A percentile compares a stretch with the other conserved stretches of the same genome.
These are phyloP conservation scores for Distichodus sexfasciatus DNA, from an alignment of 2,797 vertebrate species.

Conservation along the genomic window DNA sequence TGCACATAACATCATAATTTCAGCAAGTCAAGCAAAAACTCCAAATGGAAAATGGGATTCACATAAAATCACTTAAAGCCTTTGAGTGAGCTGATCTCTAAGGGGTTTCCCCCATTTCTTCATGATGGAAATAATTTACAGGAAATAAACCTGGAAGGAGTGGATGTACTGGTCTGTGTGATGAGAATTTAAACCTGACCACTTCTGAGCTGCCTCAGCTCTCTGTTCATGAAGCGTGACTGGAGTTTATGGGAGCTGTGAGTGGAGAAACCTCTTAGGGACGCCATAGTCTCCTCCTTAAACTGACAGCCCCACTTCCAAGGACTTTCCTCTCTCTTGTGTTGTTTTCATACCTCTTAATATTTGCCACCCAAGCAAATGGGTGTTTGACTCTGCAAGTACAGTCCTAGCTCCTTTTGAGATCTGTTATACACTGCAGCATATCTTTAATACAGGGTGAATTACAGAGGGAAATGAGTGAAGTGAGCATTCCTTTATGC, in stretches of 20 bases:
- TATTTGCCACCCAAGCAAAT: slow-evolving; percentile 14
- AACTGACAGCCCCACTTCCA: not conserved
- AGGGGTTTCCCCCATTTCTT: slow-evolving; percentile 10
- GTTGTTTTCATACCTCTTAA: not conserved
- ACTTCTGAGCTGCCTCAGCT: slow-evolving; percentile 49
- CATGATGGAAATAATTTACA: slow-evolving; percentile 29
- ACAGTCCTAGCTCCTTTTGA: not conserved
- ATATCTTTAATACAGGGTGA: not conserved
- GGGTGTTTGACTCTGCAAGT: slow-evolving; percentile 23
- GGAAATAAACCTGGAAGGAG: slow-evolving; percentile 38
- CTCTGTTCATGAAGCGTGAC: slow-evolving; percentile 34
- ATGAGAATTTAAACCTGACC: slow-evolving; percentile 47
- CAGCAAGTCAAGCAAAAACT: not conserved
- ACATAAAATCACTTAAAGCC: slow-evolving; percentile 15
- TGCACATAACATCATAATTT: not conserved
- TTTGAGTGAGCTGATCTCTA: slow-evolving; percentile 19
- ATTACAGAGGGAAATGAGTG: not conserved
- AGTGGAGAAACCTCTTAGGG: slow-evolving; percentile 30
- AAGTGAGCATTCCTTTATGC: not conserved
- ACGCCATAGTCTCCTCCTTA: slow-evolving; percentile 17
- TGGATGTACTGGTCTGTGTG: slow-evolving; percentile 41
- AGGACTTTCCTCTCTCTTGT: slow-evolving; percentile 2
- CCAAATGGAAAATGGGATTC: not conserved
- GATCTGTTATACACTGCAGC: not conserved
- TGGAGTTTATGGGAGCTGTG: slow-evolving; percentile 34